Conservation (phyloP, 1,140 invertebrate genomes). For the Tetramorium alpestre region DNA sequence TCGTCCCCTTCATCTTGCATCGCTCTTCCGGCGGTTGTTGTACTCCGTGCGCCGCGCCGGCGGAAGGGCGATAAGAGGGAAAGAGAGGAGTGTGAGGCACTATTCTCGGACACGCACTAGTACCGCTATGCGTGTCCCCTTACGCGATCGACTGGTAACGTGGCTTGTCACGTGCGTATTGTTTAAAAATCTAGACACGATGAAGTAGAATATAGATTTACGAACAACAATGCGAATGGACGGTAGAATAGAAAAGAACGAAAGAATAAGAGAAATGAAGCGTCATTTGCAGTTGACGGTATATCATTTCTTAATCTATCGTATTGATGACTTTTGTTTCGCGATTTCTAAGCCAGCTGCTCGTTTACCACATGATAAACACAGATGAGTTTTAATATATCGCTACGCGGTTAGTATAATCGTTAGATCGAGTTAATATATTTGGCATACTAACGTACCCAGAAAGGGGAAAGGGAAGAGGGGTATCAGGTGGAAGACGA, state of each 20-base stretch:
- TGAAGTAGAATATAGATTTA: not conserved
- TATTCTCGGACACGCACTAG: slow-evolving; percentile 5
- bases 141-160: slow-evolving; percentile 56
- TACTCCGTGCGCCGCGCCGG: not conserved
- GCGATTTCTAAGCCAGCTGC: not conserved
- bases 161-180: slow-evolving; percentile 24
- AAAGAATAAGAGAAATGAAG: not conserved
- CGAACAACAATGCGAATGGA: not conserved
- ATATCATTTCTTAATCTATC: not conserved
- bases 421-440: not conserved
- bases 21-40: slow-evolving; percentile 47
- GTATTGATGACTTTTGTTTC: not conserved
- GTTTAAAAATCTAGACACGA: not conserved
- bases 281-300: not conserved
- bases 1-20: slow-evolving; percentile 30
- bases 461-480: not conserved
- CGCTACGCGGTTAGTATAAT: not conserved
- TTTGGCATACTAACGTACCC: slow-evolving; percentile 37
- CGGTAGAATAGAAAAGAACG: not conserved
- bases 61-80: slow-evolving; percentile 27
- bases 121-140: slow-evolving; percentile 46
- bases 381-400: not conserved
- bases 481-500: slow-evolving; percentile 31
- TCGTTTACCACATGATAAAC: not conserved
- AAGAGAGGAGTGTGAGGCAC: not conserved